Evolutionary conservation across 30 jellyfish, hydroid and myxozoan species (phyloP).

Genomic region (Aurelia aurita): DNA sequence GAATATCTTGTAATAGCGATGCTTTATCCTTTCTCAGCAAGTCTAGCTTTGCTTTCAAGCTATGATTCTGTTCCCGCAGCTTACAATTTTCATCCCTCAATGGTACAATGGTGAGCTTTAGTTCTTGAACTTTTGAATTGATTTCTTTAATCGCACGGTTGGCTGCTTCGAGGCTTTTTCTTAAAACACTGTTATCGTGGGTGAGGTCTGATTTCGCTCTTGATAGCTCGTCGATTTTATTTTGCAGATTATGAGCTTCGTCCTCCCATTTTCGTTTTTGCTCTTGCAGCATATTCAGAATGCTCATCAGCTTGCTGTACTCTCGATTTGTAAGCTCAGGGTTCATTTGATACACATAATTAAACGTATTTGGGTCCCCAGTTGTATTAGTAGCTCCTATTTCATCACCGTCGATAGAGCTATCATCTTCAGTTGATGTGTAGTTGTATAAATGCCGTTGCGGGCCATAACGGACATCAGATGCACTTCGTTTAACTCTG

Average conservation of each 20-base stretch:
- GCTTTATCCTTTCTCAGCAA: constrained; percentile 68
- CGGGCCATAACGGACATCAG: constrained; percentile 61
- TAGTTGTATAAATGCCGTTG: constrained; percentile 27
- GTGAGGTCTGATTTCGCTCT: constrained; percentile 71
- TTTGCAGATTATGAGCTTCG: constrained; percentile 67
- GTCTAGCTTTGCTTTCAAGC: constrained; percentile 71
- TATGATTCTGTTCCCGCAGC: constrained; percentile 73
- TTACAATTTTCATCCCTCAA: constrained; percentile 88
- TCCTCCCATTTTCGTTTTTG: constrained; percentile 88
- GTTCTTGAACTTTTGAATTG: constrained; percentile 92
- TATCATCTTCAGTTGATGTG: constrained; percentile 72
- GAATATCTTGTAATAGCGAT: constrained; percentile 51
- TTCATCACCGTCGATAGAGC: constrained; percentile 65
- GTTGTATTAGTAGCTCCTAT: neutral
- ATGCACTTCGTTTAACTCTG: constrained; percentile 36
- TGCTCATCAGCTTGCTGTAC: constrained; percentile 77
- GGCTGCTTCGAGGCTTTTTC: constrained; percentile 98
- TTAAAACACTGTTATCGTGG: constrained; percentile 80
- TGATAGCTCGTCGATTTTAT: constrained; percentile 56
- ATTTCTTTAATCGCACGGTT: constrained; percentile 96
- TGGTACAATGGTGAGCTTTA: constrained; percentile 94
- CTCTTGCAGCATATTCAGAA: constrained; percentile 84
- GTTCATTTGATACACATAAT: constrained; percentile 71
- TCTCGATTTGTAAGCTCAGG: constrained; percentile 84
- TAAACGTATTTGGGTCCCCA: constrained; percentile 53